phyloP scores from a whole-genome alignment of 2,797 vertebrate genomes.

The Enteromius anoplus region DNA sequence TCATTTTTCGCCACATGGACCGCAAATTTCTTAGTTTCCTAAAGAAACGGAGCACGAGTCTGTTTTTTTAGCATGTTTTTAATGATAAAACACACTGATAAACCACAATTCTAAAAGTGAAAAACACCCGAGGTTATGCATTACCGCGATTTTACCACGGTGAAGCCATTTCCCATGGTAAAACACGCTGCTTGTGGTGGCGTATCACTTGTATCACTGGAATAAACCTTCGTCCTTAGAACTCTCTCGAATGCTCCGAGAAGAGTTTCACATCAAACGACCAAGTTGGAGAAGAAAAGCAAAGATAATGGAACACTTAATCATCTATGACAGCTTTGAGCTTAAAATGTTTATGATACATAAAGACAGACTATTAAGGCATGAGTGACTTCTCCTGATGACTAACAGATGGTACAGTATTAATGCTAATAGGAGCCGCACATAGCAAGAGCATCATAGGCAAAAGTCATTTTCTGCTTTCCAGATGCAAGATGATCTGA shows the following conservation, averaged over 20 bases:
- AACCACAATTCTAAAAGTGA: background rate
- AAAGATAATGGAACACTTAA: conserved; percentile 78
- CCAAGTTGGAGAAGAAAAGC: conserved; percentile 70
- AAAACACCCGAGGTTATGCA: background rate
- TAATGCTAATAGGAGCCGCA: conserved; percentile 56
- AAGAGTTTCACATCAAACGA: conserved; percentile 46
- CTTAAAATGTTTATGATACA: conserved; percentile 50
- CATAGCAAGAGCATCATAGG: conserved; percentile 9
- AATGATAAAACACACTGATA: background rate
- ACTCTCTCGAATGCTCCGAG: background rate
- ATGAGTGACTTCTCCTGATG: conserved; percentile 79
- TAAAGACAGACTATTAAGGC: conserved; percentile 80
- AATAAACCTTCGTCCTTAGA: background rate
- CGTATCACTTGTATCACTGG: background rate
- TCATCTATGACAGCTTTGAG: conserved; percentile 76
- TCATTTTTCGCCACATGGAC: conserved; percentile 13
- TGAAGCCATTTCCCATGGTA: background rate
- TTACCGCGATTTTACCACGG: background rate
- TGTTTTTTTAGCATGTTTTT: background rate
- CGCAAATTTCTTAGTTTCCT: background rate
- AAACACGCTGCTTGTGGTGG: background rate
- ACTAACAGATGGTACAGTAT: conserved; percentile 77
- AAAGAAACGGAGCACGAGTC: background rate
- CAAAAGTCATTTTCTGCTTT: conserved; percentile 30
- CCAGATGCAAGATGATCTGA: conserved; percentile 45